phyloP scores from a whole-genome alignment of 2,888 invertebrate species.

The Steinernema hermaphroditum region DNA sequence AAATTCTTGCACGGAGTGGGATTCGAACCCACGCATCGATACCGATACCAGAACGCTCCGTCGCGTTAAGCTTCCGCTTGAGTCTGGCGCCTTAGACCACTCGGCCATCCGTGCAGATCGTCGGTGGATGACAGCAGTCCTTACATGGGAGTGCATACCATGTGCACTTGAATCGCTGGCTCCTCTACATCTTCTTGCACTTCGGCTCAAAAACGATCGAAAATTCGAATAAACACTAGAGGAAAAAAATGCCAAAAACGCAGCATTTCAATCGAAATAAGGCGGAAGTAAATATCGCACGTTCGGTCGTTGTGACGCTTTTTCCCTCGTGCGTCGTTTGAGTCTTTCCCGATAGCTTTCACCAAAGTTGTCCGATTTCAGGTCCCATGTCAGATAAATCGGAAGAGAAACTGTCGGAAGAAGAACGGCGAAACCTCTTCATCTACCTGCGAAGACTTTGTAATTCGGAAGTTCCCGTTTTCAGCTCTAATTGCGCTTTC shows the following conservation, averaged over 20 bases:
- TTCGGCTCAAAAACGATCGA: too few relatives aligned
- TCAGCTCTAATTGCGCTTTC: neutral
- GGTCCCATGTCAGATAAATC: neutral
- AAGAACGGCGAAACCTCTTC: slow-evolving; percentile 12
- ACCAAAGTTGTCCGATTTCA: too few relatives aligned
- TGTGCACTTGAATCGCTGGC: too few relatives aligned
- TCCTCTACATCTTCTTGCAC: too few relatives aligned
- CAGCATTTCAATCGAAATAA: too few relatives aligned
- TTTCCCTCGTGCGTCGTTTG: too few relatives aligned
- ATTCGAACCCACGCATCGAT: slow-evolving; percentile 31
- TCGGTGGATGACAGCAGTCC: too few relatives aligned
- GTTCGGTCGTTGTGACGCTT: too few relatives aligned
- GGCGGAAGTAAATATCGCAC: neutral
- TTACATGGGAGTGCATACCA: too few relatives aligned
- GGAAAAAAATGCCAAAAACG: too few relatives aligned
- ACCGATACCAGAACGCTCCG: slow-evolving; percentile 31
- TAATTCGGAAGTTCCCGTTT: neutral
- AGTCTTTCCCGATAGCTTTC: too few relatives aligned
- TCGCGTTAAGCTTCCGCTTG: slow-evolving; percentile 53
- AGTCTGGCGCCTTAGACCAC: slow-evolving; percentile 69
- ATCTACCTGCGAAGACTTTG: slow-evolving; percentile 8
- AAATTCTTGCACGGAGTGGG: slow-evolving; percentile 29
- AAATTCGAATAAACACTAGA: neutral
- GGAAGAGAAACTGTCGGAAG: neutral
- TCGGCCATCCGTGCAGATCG: slow-evolving; percentile 61